A percentile compares a stretch with the other conserved stretches of the same genome.
These are phyloP conservation scores for Amphiprion ocellaris DNA, from an alignment of 2,113 vertebrate genomes.

Conservation along the genomic window DNA sequence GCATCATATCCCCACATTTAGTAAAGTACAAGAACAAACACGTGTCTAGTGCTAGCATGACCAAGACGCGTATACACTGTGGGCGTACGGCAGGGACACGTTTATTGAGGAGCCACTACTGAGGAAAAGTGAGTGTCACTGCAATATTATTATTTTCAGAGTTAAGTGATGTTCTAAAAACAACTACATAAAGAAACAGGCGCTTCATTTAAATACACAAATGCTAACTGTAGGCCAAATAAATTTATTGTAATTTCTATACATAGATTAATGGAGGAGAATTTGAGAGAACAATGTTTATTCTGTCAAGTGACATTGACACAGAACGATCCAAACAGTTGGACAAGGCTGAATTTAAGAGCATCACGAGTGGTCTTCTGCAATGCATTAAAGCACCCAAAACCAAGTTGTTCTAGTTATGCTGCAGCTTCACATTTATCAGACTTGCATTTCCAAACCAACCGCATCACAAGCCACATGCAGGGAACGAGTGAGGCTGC, in stretches of 20 bases:
- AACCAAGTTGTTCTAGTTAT: background rate
- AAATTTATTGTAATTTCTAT: no score
- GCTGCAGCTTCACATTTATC: no score
- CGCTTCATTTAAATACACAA: no score
- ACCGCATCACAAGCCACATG: no score
- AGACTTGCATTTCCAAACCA: no score
- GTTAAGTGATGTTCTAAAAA: background rate
- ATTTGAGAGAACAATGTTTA: no score
- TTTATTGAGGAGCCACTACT: constrained; percentile 4
- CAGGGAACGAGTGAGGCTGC: no score
- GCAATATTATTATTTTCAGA: background rate
- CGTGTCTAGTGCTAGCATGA: constrained; percentile 55
- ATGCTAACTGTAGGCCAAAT: no score
- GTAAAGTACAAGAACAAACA: constrained; percentile 52
- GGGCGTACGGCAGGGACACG: background rate
- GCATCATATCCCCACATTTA: constrained; percentile 66
- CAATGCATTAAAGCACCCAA: background rate
- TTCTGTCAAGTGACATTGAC: no score
- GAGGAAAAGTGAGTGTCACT: background rate
- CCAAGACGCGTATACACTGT: constrained; percentile 1
- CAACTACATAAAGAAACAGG: no score
- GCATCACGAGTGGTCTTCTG: background rate
- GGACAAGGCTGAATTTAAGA: background rate
- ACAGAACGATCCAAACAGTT: no score
- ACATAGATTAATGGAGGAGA: no score